These are phyloP conservation scores for Hypercompe scribonia DNA, from an alignment of 2,888 invertebrate species.

Conservation along the genomic window DNA sequence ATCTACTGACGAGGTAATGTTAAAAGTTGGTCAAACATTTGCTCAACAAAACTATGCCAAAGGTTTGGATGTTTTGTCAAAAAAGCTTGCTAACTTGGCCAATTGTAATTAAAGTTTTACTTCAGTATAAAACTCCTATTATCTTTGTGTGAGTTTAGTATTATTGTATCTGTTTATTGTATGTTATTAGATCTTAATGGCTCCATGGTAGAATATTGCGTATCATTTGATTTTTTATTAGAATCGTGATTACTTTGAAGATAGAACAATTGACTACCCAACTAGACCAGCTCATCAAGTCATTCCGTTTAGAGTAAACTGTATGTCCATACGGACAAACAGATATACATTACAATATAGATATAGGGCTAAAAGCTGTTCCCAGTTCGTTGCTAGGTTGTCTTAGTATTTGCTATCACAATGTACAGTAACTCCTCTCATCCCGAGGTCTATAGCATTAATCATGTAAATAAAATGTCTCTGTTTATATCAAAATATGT, in stretches of 20 bases:
- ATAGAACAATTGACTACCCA: too few relatives aligned
- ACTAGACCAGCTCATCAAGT: too few relatives aligned
- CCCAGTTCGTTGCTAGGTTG: neutral
- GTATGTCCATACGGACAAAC: neutral
- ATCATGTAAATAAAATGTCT: slow-evolving; percentile 41
- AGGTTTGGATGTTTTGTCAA: neutral
- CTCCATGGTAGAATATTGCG: too few relatives aligned
- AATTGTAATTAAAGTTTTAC: neutral
- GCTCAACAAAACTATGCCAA: neutral
- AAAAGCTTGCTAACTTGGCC: neutral
- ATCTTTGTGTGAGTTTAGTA: neutral
- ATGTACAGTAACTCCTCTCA: neutral
- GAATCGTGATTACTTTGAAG: too few relatives aligned
- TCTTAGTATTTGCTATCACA: neutral
- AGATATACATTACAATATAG: neutral
- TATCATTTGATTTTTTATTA: too few relatives aligned
- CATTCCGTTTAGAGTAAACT: neutral
- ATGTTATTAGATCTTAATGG: too few relatives aligned
- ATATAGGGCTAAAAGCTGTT: neutral
- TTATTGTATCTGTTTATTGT: neutral
- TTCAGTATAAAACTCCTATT: neutral
- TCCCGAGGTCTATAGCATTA: neutral
- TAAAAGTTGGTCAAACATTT: neutral
- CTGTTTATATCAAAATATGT: slow-evolving; percentile 43
- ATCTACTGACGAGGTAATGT: neutral